Evolutionary conservation across 2,888 invertebrate genomes (phyloP).

Genomic region (Oxytorus armatus): DNA sequence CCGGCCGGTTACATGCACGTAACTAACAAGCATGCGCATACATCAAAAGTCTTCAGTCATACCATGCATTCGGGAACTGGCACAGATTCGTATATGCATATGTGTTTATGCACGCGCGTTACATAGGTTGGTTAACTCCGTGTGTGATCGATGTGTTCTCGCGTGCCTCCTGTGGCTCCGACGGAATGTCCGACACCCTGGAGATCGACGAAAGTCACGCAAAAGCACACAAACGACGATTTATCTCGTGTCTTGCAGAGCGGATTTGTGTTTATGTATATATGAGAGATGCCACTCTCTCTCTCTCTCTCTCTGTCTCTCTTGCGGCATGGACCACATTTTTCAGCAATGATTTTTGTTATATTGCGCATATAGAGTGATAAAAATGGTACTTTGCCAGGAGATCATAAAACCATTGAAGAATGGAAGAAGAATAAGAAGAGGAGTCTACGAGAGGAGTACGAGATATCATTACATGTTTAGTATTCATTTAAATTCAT

Average conservation of each 20-base stretch:
- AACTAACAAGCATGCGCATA: not conserved
- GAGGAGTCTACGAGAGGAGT: not conserved
- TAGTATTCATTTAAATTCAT: not conserved
- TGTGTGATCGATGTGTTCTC: slow-evolving; percentile 64
- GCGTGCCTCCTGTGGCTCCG: slow-evolving; percentile 58
- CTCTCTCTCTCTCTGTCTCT: not conserved
- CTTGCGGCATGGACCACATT: not conserved
- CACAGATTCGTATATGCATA: not conserved
- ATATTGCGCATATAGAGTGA: slow-evolving; percentile 18
- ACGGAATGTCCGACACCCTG: slow-evolving; percentile 63
- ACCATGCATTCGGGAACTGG: not conserved
- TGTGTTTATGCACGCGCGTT: slow-evolving; percentile 13
- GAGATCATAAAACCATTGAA: slow-evolving; percentile 10
- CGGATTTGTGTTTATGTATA: not conserved
- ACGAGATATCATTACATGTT: not conserved
- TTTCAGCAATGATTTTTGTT: slow-evolving; percentile 12
- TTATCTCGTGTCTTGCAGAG: slow-evolving; percentile 42
- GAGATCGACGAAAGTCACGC: slow-evolving; percentile 61
- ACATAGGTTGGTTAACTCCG: slow-evolving; percentile 28
- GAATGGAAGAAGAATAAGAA: slow-evolving; percentile 3
- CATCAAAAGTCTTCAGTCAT: not conserved
- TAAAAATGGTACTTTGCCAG: slow-evolving; percentile 6
- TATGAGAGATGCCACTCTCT: not conserved
- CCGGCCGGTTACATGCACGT: slow-evolving; percentile 2
- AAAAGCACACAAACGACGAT: slow-evolving; percentile 63